Conservation (phyloP, 92 coral and sea anemone genomes). For the Virgularia gustaviana region DNA sequence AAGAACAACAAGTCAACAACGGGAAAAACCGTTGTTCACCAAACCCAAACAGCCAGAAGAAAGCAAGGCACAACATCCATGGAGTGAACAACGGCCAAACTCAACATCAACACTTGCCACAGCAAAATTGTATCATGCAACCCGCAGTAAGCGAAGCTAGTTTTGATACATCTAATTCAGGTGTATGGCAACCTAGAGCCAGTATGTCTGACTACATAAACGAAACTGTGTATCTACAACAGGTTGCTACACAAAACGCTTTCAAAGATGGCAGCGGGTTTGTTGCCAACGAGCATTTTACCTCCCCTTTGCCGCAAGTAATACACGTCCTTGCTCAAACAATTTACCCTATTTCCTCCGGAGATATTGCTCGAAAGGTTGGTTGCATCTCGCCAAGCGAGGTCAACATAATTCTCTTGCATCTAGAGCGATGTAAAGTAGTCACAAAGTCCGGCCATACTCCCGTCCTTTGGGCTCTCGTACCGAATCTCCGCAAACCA, state of each 20-base stretch:
- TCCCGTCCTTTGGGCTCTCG: constrained; percentile 20
- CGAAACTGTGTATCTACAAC: background rate
- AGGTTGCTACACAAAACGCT: background rate
- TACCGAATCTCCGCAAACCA: background rate
- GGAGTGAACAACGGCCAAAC: background rate
- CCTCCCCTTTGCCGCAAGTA: background rate
- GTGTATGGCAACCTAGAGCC: background rate
- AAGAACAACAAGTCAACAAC: background rate
- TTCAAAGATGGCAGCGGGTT: constrained; percentile 5
- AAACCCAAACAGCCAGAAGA: background rate
- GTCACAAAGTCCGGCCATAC: constrained; percentile 26
- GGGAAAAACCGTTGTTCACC: background rate
- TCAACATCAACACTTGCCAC: background rate
- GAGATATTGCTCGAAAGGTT: constrained; percentile 5
- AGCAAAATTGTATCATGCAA: background rate
- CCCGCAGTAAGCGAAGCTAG: background rate
- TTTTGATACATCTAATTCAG: background rate
- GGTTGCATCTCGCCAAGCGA: constrained; percentile 27
- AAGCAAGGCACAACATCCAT: background rate
- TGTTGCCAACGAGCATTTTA: background rate
- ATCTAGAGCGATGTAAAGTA: constrained; percentile 13
- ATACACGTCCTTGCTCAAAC: background rate
- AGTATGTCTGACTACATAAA: background rate
- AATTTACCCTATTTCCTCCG: constrained; percentile 16
- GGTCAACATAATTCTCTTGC: background rate